phyloP scores from a whole-genome alignment of 2,113 vertebrate genomes.

The Miniopterus natalensis region DNA sequence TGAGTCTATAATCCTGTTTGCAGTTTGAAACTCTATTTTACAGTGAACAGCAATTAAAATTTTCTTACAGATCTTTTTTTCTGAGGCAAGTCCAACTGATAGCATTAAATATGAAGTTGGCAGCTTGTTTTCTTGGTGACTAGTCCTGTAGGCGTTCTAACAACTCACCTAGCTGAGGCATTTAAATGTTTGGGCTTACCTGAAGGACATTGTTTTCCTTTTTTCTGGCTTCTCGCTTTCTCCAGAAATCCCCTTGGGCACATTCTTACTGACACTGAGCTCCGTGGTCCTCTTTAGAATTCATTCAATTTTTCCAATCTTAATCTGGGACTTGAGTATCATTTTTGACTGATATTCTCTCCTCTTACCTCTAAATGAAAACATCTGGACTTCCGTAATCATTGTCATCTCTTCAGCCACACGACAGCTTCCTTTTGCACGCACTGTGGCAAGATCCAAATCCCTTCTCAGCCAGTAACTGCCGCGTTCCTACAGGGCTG shows the following conservation, averaged over 20 bases:
- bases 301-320: neutral
- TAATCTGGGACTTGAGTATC: neutral
- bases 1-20: neutral
- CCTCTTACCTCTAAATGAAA: slow-evolving; percentile 18
- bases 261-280: neutral
- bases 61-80: neutral
- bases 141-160: neutral
- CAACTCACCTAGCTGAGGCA: neutral
- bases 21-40: slow-evolving; percentile 24
- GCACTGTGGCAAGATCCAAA: neutral
- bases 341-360: neutral
- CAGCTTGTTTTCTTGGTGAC: neutral
- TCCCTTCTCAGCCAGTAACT: neutral
- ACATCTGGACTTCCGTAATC: neutral
- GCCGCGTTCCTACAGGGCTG: too few relatives aligned
- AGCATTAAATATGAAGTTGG: slow-evolving; percentile 21
- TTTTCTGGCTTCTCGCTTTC: neutral
- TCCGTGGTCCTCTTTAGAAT: neutral
- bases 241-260: neutral
- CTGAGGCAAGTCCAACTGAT: neutral
- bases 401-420: neutral
- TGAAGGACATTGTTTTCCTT: neutral
- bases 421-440: neutral
- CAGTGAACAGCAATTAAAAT: neutral
- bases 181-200: neutral